These are phyloP conservation scores for Apamea epomidion DNA, from an alignment of 2,888 invertebrate species.

Conservation along the genomic window DNA sequence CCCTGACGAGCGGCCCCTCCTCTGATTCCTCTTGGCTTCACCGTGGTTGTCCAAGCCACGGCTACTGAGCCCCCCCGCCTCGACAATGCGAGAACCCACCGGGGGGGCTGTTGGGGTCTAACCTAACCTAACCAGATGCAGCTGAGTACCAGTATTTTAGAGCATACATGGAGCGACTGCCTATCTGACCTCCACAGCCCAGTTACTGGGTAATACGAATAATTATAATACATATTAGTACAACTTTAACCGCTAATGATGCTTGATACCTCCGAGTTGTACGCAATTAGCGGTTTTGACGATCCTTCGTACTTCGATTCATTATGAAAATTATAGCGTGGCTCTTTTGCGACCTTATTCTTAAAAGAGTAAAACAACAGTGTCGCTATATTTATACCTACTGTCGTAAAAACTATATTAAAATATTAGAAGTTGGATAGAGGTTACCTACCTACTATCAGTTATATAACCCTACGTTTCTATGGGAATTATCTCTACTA, in stretches of 20 bases:
- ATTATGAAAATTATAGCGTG: neutral
- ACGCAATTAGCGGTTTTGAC: constrained; percentile 5
- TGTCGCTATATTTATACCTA: too few species aligned
- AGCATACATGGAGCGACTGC: too few species aligned
- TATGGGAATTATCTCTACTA: neutral
- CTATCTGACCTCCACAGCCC: too few species aligned
- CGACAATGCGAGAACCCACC: too few species aligned
- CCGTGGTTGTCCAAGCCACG: too few species aligned
- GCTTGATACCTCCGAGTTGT: neutral
- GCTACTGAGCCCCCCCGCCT: too few species aligned
- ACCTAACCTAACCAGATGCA: too few species aligned
- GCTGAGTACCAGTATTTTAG: too few species aligned
- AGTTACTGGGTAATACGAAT: neutral
- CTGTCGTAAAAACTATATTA: neutral
- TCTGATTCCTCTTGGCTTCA: too few species aligned
- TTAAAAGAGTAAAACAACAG: neutral
- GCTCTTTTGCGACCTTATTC: neutral
- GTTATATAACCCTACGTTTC: neutral
- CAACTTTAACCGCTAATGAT: neutral
- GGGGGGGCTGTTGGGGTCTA: too few species aligned
- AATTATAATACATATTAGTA: constrained; percentile 8
- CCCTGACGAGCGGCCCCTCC: too few species aligned
- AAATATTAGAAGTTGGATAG: neutral
- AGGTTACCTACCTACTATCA: neutral
- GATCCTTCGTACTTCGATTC: neutral